A percentile compares a stretch with the other conserved stretches of the same genome.
Evolutionary conservation across 1,140 invertebrate species (phyloP).

Genomic region (Portunus trituberculatus): DNA sequence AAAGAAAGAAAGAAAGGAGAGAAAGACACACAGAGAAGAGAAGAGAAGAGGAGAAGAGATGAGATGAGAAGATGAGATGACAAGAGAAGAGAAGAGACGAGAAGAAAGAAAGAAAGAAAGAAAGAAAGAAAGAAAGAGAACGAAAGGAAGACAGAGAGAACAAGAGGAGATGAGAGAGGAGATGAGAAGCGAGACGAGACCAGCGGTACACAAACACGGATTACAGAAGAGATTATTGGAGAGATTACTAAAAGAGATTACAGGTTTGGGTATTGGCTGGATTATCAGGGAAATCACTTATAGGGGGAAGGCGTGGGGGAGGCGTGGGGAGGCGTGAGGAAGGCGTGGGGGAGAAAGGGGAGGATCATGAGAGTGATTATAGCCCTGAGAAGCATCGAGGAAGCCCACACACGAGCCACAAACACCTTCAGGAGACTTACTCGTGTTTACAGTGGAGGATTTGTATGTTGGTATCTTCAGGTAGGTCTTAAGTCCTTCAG

Average conservation of each 20-base stretch:
- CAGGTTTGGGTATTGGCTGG: not conserved
- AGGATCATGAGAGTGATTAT: constrained; percentile 35
- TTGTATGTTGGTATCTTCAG: too few relatives aligned
- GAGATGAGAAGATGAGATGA: too few relatives aligned
- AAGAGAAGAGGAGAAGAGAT: too few relatives aligned
- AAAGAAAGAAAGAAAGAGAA: not conserved
- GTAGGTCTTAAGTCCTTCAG: not conserved
- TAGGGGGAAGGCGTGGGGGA: not conserved
- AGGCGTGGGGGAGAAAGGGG: not conserved
- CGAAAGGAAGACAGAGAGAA: not conserved
- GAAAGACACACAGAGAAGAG: too few relatives aligned
- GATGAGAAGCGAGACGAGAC: not conserved
- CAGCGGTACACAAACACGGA: not conserved
- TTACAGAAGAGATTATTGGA: not conserved
- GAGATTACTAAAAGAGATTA: not conserved
- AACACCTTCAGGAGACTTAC: too few relatives aligned
- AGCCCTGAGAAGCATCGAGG: not conserved
- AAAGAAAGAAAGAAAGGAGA: too few relatives aligned
- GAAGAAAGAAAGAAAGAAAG: not conserved
- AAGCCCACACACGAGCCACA: constrained; percentile 30
- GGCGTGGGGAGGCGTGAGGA: too few relatives aligned
- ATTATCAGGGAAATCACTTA: constrained; percentile 36
- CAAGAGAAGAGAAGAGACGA: too few relatives aligned
- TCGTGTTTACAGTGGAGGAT: constrained; percentile 9
- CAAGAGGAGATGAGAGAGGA: not conserved